These are phyloP conservation scores for Sphyrna mokarran DNA, from an alignment of 2,113 vertebrate species.

Conservation along the genomic window DNA sequence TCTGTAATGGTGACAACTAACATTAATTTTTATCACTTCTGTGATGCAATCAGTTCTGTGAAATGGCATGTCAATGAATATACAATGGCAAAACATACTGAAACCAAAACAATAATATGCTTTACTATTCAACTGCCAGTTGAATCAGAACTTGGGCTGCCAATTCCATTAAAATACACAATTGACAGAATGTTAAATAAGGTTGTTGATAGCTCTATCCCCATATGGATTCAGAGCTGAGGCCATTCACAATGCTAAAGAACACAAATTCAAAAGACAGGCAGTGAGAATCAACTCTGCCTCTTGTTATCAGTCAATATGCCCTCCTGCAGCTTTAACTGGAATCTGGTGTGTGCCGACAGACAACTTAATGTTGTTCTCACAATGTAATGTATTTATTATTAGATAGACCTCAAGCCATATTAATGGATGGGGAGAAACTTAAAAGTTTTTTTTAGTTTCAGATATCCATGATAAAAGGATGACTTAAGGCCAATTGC, in stretches of 20 bases:
- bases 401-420: not conserved
- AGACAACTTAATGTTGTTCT: not conserved
- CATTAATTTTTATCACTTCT: not conserved
- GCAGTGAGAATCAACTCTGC: no score
- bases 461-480: not conserved
- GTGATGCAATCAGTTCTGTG: not conserved
- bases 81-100: not conserved
- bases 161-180: conserved; percentile 5
- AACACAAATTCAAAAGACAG: not conserved
- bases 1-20: not conserved
- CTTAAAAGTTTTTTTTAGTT: not conserved
- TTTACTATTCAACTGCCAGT: not conserved
- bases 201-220: not conserved
- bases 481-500: not conserved
- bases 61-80: not conserved
- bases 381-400: not conserved
- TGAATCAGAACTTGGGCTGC: not conserved
- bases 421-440: not conserved
- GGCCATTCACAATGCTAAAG: not conserved
- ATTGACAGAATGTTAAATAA: not conserved
- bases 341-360: not conserved
- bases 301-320: not conserved
- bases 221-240: not conserved
- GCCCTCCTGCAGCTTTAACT: not conserved
- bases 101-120: not conserved